Base-by-base conservation (phyloP, 2,797 vertebrate genomes). In the Balearica regulorum region DNA sequence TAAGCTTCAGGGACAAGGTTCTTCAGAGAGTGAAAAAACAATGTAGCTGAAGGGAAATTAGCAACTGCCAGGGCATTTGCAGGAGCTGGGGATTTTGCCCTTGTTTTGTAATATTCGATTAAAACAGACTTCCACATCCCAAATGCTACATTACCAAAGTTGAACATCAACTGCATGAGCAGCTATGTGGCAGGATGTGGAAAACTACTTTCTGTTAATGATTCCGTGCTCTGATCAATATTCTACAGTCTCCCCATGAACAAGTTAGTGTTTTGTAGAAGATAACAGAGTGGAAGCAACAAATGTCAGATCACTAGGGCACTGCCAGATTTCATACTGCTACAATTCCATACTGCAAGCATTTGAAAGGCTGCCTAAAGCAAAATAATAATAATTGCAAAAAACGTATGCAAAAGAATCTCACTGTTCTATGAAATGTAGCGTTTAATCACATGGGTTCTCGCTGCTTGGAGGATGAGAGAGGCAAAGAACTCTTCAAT, bases 171-270 rank as follows among this genome's bases (percentile, higher is more conserved):
- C 95, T 94, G 84, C 29, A 8, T 5, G 28, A 78, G 39, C 31
- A 37, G 73, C 64, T 55, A 33, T 28, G 76, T 55, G 57, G 31
- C 92, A 97, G 90, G 90, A 96, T 92, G 82, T 92, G 87, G 92
- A 94, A 89, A 95, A 95, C 54, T 91, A 91, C 69, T 83, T 46
- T 44, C 84, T 48, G 92, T 94, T 96, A 97, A 96, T 96, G 89
- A 96, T 96, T 95, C 75, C 58, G 5, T 65, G 69, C 82, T 92
- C 83, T 93, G 90, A 96, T 92, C 96, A 97, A 96, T 97, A 95
- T 95, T 95, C 87, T 89, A 91, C 90, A 78, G 39, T 64, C 62
- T 78, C 51, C 76, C 21, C 17, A 21, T 3, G 61, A 96, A 65
- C 17, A 35, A 83, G 91, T 94, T 93, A 95, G 91, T 88, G 83